These are phyloP conservation scores for Sweltsa coloradensis DNA, from an alignment of 1,140 invertebrate species.

Conservation along the genomic window DNA sequence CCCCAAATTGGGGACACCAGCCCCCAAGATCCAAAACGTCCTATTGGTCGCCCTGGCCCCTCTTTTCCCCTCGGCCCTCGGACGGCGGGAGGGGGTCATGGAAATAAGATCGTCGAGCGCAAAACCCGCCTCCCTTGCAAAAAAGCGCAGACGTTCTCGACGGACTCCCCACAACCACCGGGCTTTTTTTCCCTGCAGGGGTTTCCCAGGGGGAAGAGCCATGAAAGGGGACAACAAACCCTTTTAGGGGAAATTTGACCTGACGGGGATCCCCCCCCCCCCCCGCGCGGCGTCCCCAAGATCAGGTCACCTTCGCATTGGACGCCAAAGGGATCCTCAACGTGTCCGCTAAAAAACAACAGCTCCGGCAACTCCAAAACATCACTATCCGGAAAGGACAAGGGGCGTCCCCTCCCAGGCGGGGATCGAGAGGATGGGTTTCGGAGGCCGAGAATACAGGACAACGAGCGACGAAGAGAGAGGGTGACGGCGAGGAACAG, in stretches of 20 bases:
- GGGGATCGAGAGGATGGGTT: constrained; percentile 72
- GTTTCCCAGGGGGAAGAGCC: constrained; percentile 65
- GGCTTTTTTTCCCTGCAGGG: constrained; percentile 57
- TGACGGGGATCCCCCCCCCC: constrained; percentile 72
- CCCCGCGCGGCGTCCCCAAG: constrained; percentile 63
- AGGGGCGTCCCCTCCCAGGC: constrained; percentile 64
- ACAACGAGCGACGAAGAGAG: constrained; percentile 55
- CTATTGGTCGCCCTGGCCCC: constrained; percentile 58
- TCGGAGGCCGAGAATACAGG: constrained; percentile 47
- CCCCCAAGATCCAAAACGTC: constrained; percentile 54
- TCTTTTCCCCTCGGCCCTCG: constrained; percentile 50
- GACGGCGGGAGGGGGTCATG: constrained; percentile 51
- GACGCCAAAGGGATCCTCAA: constrained; percentile 48
- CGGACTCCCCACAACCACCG: constrained; percentile 57
- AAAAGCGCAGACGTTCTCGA: constrained; percentile 49
- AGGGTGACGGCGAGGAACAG: constrained; percentile 41
- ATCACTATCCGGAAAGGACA: constrained; percentile 80
- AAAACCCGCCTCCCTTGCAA: constrained; percentile 53
- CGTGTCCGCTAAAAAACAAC: constrained; percentile 45
- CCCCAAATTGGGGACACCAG: constrained; percentile 39
- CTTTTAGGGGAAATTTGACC: constrained; percentile 61
- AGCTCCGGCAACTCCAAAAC: constrained; percentile 57
- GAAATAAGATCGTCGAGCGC: constrained; percentile 47
- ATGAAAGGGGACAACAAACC: constrained; percentile 76
- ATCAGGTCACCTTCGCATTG: constrained; percentile 46